Base-by-base conservation (phyloP, 2,797 vertebrate genomes). In the Gobionotothen gibberifrons region DNA sequence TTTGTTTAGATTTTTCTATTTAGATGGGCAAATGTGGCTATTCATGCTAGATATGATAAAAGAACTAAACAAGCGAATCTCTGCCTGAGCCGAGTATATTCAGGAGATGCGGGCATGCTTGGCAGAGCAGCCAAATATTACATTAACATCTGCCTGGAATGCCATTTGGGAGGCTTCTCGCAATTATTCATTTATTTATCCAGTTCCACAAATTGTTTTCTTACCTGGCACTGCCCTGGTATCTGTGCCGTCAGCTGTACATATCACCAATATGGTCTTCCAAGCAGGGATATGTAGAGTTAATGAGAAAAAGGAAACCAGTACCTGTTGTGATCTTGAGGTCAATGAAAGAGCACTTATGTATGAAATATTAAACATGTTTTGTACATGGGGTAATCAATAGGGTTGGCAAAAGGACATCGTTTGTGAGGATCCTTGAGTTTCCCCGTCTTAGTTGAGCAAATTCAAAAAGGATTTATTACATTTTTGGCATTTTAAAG, bases 1-100 rank as follows among this genome's bases (percentile, higher is more conserved):
- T 87, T 89, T 87, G 79, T 88, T 91, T 84, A 83, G 85, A 90
- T 88, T 85, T 90, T 86, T 90, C 68, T 90, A 80, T 91, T 89
- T 80, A 88, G 84, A 90, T 89, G 77, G 73, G 69, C 46, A 83
- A 89, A 85, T 72, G 69, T 70, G 78, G 61, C 76, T 85, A 74
- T 85, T 83, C 72, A 74, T 78, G 72, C 67, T 77, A 49, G 54
- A 80, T 73, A 62, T 75, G 78, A 88, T 74, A 77, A 80, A 85
- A 76, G 46, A 80, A 78, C 60, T 46, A 79, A 84, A 87, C 47
- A 73, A 83, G 68, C 56, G 83, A 78, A 82, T 75, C 69, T 56
- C 61, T 64, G 67, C 67, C 66, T 87, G 64, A 46, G 60, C 72
- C 55, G 43, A 13, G 5, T 59, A 21, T 32, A 69, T 55, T 68